Percentiles rank a stretch among this genome's conserved stretches.
phyloP scores from a whole-genome alignment of 2,113 vertebrate genomes.

The Cyanocitta stelleri region DNA sequence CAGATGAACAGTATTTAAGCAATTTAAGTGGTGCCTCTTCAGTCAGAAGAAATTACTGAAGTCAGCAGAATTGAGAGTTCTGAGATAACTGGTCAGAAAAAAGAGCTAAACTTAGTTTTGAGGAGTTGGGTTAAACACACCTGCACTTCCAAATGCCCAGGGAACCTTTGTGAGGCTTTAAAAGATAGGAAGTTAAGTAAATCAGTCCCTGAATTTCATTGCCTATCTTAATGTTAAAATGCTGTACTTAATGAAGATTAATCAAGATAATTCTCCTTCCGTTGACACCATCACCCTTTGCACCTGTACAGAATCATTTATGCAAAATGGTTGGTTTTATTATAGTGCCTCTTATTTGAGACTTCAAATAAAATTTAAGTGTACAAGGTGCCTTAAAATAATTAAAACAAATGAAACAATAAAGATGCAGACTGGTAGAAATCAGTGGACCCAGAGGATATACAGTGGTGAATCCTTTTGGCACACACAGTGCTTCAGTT shows the following conservation, averaged over 20 bases:
- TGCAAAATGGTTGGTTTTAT: not conserved
- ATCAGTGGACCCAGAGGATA: not conserved
- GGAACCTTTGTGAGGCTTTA: not conserved
- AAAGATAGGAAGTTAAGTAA: not conserved
- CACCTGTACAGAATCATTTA: not conserved
- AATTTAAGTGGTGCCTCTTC: conserved; percentile 20
- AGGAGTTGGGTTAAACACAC: not conserved
- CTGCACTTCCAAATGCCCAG: not conserved
- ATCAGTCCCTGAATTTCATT: not conserved
- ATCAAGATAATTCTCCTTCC: conserved; percentile 20
- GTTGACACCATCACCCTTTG: not conserved
- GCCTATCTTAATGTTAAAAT: not conserved
- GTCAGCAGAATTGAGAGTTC: not conserved
- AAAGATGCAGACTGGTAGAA: not conserved
- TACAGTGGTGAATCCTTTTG: not conserved
- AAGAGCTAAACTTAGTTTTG: not conserved
- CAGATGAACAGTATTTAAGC: not conserved
- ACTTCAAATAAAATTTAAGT: not conserved
- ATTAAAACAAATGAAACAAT: not conserved
- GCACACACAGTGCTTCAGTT: not conserved
- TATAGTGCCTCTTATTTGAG: not conserved
- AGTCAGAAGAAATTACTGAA: conserved; percentile 26
- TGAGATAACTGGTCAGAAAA: not conserved
- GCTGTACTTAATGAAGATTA: not conserved
- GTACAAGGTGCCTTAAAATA: not conserved